A percentile compares a stretch with the other conserved stretches of the same genome.
phyloP scores from a whole-genome alignment of 2,888 invertebrate genomes.

The Acanthacorydalis orientalis region DNA sequence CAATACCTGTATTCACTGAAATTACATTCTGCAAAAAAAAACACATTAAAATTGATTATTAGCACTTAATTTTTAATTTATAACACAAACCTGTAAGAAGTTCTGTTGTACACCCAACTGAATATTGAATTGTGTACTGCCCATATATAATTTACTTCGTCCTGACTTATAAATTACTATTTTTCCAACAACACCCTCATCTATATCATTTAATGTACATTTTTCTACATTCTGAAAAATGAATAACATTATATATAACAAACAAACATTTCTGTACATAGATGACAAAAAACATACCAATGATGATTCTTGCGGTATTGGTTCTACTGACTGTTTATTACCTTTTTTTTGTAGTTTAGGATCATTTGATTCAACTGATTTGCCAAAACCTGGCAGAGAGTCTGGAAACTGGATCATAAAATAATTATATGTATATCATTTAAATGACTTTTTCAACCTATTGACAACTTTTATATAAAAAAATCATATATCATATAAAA shows the following conservation, averaged over 20 bases:
- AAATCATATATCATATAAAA: too few species aligned
- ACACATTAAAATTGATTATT: neutral
- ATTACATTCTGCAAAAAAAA: slow-evolving; percentile 27
- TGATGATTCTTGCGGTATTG: neutral
- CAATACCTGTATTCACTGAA: slow-evolving; percentile 32
- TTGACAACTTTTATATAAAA: too few species aligned
- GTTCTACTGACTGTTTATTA: slow-evolving; percentile 1
- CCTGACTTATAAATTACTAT: slow-evolving; percentile 39
- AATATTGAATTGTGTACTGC: slow-evolving; percentile 38
- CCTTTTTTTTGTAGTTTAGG: slow-evolving; percentile 2
- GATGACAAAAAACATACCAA: neutral
- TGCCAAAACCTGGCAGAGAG: slow-evolving; percentile 16
- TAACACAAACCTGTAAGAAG: slow-evolving; percentile 27
- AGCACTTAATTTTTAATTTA: neutral
- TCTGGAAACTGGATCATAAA: slow-evolving; percentile 20
- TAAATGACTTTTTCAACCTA: too few species aligned
- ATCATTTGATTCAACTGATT: slow-evolving; percentile 10
- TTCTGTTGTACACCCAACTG: slow-evolving; percentile 37
- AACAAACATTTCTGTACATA: neutral
- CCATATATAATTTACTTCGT: slow-evolving; percentile 33
- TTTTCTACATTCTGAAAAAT: slow-evolving; percentile 20
- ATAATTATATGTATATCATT: neutral
- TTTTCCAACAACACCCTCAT: slow-evolving; percentile 41
- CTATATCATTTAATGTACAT: slow-evolving; percentile 29
- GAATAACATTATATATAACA: slow-evolving; percentile 1